A percentile compares a stretch with the other conserved stretches of the same genome.
phyloP scores from a whole-genome alignment of 2,113 vertebrate genomes.

The Psilopsiagon aymara region DNA sequence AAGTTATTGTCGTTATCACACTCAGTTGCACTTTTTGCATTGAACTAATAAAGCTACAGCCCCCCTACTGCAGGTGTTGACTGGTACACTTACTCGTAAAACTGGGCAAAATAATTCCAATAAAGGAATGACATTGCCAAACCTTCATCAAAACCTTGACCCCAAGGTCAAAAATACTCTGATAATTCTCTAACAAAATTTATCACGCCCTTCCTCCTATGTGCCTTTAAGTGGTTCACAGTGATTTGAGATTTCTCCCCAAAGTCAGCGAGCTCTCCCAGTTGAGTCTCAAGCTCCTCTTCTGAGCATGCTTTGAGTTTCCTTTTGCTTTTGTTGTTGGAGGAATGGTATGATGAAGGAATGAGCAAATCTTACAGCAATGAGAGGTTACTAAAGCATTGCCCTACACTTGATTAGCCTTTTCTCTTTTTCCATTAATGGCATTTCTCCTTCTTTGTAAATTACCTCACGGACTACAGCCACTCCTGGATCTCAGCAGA shows the following conservation, averaged over 20 bases:
- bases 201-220: neutral
- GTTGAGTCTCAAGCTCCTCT: neutral
- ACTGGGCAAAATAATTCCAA: neutral
- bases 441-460: conserved; percentile 13
- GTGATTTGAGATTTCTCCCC: neutral
- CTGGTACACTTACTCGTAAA: neutral
- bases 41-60: neutral
- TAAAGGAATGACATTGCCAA: neutral
- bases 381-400: neutral
- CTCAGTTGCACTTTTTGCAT: neutral
- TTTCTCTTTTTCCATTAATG: neutral
- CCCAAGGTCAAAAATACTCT: neutral
- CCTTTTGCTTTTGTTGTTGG: neutral
- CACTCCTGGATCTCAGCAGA: neutral
- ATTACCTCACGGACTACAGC: neutral
- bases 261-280: neutral
- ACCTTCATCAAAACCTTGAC: neutral
- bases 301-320: neutral
- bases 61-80: neutral
- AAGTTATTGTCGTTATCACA: conserved; percentile 4
- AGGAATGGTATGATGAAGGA: neutral
- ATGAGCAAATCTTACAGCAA: neutral
- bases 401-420: neutral
- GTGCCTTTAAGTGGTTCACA: neutral
- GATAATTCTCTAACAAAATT: neutral